Conservation (phyloP, 2,797 vertebrate species). For the Dipus sagitta region DNA sequence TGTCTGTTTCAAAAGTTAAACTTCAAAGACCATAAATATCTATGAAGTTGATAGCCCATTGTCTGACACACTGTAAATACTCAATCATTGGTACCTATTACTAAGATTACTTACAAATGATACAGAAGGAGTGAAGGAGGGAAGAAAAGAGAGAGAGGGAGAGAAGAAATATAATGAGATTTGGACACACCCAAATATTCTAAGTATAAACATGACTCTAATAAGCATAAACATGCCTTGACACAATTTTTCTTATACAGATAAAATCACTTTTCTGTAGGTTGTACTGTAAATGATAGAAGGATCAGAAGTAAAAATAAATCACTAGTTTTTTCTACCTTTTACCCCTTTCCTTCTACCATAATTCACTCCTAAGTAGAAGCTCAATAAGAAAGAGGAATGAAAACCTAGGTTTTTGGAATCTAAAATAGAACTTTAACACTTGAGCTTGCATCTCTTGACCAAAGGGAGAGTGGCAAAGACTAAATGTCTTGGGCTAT, state of each 20-base stretch:
- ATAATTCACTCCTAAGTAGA: neutral
- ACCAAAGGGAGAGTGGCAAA: neutral
- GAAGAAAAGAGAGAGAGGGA: neutral
- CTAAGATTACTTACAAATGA: neutral
- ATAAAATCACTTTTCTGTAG: slow-evolving; percentile 38
- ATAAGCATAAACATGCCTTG: neutral
- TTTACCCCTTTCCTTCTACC: neutral
- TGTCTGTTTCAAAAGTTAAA: neutral
- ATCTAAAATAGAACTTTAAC: neutral
- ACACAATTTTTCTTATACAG: neutral
- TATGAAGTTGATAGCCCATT: neutral
- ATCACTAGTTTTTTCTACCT: neutral
- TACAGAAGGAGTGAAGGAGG: no score
- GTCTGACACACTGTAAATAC: neutral
- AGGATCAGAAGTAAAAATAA: slow-evolving; percentile 10
- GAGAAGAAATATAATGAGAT: neutral
- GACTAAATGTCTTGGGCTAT: neutral
- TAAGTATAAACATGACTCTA: neutral
- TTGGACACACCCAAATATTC: neutral
- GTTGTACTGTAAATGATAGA: neutral
- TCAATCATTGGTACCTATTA: neutral
- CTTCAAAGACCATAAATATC: neutral
- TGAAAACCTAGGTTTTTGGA: neutral
- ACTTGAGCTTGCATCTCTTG: neutral
- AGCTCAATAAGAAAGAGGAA: neutral